Conservation (phyloP, 2,113 vertebrate species). For the Empidonax traillii region DNA sequence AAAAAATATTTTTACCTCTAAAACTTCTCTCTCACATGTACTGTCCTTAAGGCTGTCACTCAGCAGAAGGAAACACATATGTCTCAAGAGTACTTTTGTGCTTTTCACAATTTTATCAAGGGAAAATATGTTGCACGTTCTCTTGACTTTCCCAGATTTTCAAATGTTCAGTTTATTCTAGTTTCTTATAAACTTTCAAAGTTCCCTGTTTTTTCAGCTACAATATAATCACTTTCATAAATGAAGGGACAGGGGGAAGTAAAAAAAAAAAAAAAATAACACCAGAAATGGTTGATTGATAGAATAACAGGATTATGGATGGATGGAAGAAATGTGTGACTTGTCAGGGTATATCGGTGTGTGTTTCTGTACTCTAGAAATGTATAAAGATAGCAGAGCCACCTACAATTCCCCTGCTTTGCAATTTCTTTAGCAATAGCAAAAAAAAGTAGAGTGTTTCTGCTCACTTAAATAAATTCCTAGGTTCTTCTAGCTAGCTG, state of each 20-base stretch:
- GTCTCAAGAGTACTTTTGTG: constrained; percentile 78
- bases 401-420: constrained; percentile 15
- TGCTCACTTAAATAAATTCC: background rate
- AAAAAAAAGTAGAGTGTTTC: background rate
- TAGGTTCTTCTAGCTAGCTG: background rate
- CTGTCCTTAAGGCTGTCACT: constrained; percentile 79
- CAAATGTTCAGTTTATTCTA: constrained; percentile 76
- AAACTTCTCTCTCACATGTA: constrained; percentile 73
- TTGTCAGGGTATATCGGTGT: background rate
- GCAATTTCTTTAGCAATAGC: background rate
- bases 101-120: constrained; percentile 80
- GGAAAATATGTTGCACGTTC: constrained; percentile 80
- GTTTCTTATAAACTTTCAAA: constrained; percentile 76
- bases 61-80: constrained; percentile 80
- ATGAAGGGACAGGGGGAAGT: background rate
- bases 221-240: constrained; percentile 60
- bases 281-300: constrained; percentile 21
- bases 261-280: background rate
- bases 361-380: constrained; percentile 29
- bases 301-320: constrained; percentile 16
- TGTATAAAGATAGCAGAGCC: constrained; percentile 37
- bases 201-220: constrained; percentile 46
- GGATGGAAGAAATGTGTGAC: constrained; percentile 13
- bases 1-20: constrained; percentile 80
- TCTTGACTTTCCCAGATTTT: constrained; percentile 77